phyloP scores from a whole-genome alignment of 2,888 invertebrate genomes.

The Celastrina argiolus region DNA sequence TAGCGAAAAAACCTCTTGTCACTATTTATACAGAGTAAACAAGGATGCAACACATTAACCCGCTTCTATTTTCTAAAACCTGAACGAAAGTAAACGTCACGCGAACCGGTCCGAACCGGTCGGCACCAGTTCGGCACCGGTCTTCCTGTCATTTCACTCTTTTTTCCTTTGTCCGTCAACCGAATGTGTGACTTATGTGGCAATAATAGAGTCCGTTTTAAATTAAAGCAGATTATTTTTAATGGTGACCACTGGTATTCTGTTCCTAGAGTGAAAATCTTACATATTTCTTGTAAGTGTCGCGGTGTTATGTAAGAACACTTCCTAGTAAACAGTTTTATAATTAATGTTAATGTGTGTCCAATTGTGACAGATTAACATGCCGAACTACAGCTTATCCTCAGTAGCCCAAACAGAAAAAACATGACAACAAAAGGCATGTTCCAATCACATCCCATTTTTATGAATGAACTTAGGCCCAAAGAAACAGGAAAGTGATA shows the following conservation, averaged over 20 bases:
- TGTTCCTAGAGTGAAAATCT: constrained; percentile 13
- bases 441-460: no score
- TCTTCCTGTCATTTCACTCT: constrained; percentile 56
- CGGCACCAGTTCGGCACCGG: constrained; percentile 36
- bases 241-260: background rate
- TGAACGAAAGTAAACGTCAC: constrained; percentile 33
- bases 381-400: background rate
- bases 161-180: constrained; percentile 35
- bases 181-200: background rate
- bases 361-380: constrained; percentile 2
- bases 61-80: constrained; percentile 18
- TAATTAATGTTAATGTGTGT: background rate
- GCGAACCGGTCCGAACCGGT: constrained; percentile 43
- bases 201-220: background rate
- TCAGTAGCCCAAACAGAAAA: no score
- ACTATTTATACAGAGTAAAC: constrained; percentile 12
- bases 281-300: constrained; percentile 17
- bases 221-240: background rate
- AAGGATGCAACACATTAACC: constrained; percentile 22
- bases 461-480: no score
- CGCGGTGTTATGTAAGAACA: background rate
- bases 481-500: no score
- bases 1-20: background rate
- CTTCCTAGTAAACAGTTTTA: constrained; percentile 13
- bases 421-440: no score